Percentiles rank a stretch among this genome's conserved stretches.
phyloP scores from a whole-genome alignment of 2,797 vertebrate genomes.

The Mallotus villosus region DNA sequence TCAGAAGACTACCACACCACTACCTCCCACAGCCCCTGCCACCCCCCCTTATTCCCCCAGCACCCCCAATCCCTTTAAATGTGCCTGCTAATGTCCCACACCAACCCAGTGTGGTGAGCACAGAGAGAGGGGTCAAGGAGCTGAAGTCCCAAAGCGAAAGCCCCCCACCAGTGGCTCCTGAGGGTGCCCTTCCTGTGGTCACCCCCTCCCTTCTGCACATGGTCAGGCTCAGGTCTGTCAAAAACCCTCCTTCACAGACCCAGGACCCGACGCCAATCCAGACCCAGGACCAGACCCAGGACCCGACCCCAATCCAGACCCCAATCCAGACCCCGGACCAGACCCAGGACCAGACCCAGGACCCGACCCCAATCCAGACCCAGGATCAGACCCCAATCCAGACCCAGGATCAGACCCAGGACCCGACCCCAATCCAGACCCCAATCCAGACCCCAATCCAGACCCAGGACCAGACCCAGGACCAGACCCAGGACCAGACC shows the following conservation, averaged over 20 bases:
- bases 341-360: not conserved
- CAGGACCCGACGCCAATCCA: constrained; percentile 16
- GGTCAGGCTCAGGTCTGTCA: constrained; percentile 82
- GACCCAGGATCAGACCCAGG: constrained; percentile 35
- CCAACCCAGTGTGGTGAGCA: constrained; percentile 30
- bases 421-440: too few relatives aligned
- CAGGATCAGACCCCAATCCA: constrained; percentile 9
- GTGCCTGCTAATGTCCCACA: constrained; percentile 29
- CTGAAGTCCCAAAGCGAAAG: constrained; percentile 41
- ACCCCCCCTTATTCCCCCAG: constrained; percentile 34
- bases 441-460: too few relatives aligned
- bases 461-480: not conserved
- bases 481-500: constrained; percentile 25
- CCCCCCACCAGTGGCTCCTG: constrained; percentile 57
- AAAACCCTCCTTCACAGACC: constrained; percentile 52
- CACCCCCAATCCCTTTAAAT: constrained; percentile 47
- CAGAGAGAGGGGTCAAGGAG: constrained; percentile 60
- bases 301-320: constrained; percentile 28
- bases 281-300: not conserved
- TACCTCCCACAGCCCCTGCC: constrained; percentile 15
- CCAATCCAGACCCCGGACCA: too few relatives aligned
- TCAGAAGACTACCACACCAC: constrained; percentile 22
- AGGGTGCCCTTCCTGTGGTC: constrained; percentile 75
- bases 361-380: not conserved
- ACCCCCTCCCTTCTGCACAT: constrained; percentile 85